A percentile compares a stretch with the other conserved stretches of the same genome.
These are phyloP conservation scores for Halisarca cf. caerulea DNA, from an alignment of 37 sponge, comb jelly and placozoan species.

Conservation along the genomic window DNA sequence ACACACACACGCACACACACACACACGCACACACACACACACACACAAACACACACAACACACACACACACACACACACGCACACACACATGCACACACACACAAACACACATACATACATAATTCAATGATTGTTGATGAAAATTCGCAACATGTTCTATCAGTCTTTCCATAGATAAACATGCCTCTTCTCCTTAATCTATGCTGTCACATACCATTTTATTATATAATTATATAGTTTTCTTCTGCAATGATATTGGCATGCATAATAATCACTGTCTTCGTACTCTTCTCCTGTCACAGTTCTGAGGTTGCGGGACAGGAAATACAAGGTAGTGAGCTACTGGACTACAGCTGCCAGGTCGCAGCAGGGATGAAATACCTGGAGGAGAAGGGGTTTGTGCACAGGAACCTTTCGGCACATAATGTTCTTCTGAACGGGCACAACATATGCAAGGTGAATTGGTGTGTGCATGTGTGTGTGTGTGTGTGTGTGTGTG, in stretches of 20 bases:
- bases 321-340: not conserved
- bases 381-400: not conserved
- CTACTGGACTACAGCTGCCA: not conserved
- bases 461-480: not conserved
- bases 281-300: not conserved
- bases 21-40: too few species aligned
- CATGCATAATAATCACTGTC: not conserved
- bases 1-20: too few species aligned
- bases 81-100: too few species aligned
- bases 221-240: too few species aligned
- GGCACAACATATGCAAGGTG: not conserved
- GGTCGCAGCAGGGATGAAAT: conserved; percentile 4
- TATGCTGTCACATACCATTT: too few species aligned
- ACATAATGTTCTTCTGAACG: not conserved
- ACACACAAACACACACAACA: too few species aligned
- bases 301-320: not conserved
- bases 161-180: too few species aligned
- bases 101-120: too few species aligned
- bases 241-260: not conserved
- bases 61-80: too few species aligned
- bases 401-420: not conserved
- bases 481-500: conserved; percentile 5
- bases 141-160: too few species aligned
- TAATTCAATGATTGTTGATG: too few species aligned
- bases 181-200: too few species aligned